A percentile compares a stretch with the other conserved stretches of the same genome.
phyloP scores from a whole-genome alignment of 1,140 invertebrate genomes.

The Globodera ellingtonae region DNA sequence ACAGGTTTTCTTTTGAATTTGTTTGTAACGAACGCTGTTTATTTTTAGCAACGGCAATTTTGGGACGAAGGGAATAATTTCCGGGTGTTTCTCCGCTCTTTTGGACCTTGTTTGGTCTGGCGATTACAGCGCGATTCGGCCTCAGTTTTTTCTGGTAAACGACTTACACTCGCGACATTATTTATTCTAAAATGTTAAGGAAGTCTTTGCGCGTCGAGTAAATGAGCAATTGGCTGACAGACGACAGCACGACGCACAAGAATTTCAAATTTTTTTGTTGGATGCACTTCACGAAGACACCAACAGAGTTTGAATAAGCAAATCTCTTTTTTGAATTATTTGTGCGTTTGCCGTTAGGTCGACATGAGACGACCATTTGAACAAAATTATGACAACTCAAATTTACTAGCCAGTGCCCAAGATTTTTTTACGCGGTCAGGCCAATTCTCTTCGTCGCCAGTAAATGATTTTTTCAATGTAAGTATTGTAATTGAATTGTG shows the following conservation, averaged over 20 bases:
- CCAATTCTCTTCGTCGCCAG: constrained; percentile 43
- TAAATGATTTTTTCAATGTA: constrained; percentile 53
- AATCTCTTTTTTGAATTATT: neutral
- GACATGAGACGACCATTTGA: constrained; percentile 40
- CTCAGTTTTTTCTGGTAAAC: constrained; percentile 32
- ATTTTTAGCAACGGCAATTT: constrained; percentile 24
- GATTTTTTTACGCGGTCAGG: constrained; percentile 32
- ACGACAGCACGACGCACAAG: constrained; percentile 53
- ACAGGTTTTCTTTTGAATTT: constrained; percentile 27
- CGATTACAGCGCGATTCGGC: constrained; percentile 33
- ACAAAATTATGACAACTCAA: constrained; percentile 48
- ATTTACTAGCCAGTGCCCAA: constrained; percentile 33
- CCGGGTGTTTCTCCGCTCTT: constrained; percentile 37
- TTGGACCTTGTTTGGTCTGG: constrained; percentile 34
- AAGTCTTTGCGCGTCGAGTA: constrained; percentile 41
- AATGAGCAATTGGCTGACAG: constrained; percentile 39
- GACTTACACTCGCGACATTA: neutral
- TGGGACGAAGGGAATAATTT: constrained; percentile 39
- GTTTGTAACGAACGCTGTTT: neutral
- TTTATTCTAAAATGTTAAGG: constrained; percentile 22
- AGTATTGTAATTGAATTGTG: neutral
- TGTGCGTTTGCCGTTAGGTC: constrained; percentile 16
- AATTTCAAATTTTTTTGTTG: constrained; percentile 49
- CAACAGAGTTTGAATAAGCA: constrained; percentile 27
- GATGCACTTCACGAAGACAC: constrained; percentile 53